Conservation (phyloP, 2,888 invertebrate genomes). For the Endotricha flammealis region DNA sequence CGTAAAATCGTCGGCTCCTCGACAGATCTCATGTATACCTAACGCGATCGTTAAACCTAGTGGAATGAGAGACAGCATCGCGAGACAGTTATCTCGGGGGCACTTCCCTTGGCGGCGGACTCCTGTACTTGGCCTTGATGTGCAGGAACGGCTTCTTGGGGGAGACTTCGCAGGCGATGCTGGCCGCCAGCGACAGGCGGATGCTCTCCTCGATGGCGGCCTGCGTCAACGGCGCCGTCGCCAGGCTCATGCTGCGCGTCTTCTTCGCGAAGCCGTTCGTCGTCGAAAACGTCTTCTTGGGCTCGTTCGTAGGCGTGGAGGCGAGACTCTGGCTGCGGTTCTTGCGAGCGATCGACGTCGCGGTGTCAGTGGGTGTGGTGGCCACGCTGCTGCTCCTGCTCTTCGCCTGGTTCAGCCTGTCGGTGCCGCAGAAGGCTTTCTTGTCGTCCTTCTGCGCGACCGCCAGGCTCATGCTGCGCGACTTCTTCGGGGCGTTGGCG, state of each 20-base stretch:
- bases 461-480: conserved; percentile 64
- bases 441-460: conserved; percentile 38
- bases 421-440: conserved; percentile 52
- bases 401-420: conserved; percentile 39
- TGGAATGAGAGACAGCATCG: conserved; percentile 42
- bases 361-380: conserved; percentile 40
- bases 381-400: conserved; percentile 42
- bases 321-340: conserved; percentile 65
- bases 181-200: conserved; percentile 58
- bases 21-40: not conserved
- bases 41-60: conserved; percentile 46
- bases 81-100: conserved; percentile 72
- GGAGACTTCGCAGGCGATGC: conserved; percentile 50
- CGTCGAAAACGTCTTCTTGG: conserved; percentile 37
- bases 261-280: conserved; percentile 48
- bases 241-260: conserved; percentile 66
- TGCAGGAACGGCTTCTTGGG: conserved; percentile 80
- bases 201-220: conserved; percentile 73
- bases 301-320: conserved; percentile 51
- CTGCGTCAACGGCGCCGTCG: conserved; percentile 57
- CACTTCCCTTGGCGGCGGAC: conserved; percentile 80
- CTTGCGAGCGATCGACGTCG: conserved; percentile 27
- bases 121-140: conserved; percentile 85
- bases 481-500: conserved; percentile 54
- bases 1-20: conserved; percentile 6